These are phyloP conservation scores for Sialis lutaria DNA, from an alignment of 2,888 invertebrate genomes.

Conservation along the genomic window DNA sequence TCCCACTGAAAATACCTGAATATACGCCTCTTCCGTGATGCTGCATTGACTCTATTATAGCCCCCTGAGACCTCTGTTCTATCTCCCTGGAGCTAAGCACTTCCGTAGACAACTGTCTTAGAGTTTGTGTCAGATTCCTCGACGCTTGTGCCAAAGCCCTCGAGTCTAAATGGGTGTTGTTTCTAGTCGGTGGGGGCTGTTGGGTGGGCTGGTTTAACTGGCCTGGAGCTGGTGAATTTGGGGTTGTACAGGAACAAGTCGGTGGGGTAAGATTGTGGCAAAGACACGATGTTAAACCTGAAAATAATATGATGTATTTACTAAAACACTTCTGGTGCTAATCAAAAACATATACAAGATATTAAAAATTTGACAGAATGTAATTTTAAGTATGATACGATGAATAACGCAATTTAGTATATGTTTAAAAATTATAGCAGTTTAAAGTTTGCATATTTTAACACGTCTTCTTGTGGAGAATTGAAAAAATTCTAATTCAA, in stretches of 20 bases:
- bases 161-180: slow-evolving; percentile 15
- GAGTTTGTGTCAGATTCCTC: slow-evolving; percentile 77
- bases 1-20: slow-evolving; percentile 92
- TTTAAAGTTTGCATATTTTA: too few species aligned
- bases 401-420: too few species aligned
- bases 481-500: too few species aligned
- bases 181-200: slow-evolving; percentile 21
- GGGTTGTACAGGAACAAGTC: slow-evolving; percentile 11
- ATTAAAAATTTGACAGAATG: too few species aligned
- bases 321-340: too few species aligned
- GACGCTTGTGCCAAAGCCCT: slow-evolving; percentile 76
- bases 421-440: too few species aligned
- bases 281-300: slow-evolving; percentile 24
- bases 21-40: slow-evolving; percentile 91
- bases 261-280: slow-evolving; percentile 21
- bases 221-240: slow-evolving; percentile 9
- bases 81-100: slow-evolving; percentile 46
- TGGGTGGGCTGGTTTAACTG: slow-evolving; percentile 16
- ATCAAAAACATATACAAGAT: too few species aligned
- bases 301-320: too few species aligned
- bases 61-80: slow-evolving; percentile 33
- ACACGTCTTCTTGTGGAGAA: too few species aligned
- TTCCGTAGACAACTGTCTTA: slow-evolving; percentile 78
- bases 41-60: slow-evolving; percentile 81
- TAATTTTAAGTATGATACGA: too few species aligned